phyloP scores from a whole-genome alignment of 1,140 invertebrate species.

The Thalassaphorura encarpata region DNA sequence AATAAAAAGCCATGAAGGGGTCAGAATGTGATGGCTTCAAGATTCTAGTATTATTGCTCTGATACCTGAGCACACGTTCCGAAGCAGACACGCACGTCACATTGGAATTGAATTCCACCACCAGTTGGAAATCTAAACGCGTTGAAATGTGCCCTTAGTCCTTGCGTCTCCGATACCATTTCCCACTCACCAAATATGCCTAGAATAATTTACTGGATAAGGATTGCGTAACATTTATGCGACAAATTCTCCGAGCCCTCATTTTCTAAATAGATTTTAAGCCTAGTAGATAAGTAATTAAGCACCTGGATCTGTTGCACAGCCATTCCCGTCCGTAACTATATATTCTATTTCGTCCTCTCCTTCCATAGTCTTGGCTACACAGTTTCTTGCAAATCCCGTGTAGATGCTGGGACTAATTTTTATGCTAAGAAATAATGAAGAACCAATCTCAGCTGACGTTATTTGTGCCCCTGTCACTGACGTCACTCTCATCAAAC shows the following conservation, averaged over 20 bases:
- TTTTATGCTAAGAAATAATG: constrained; percentile 78
- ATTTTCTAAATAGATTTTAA: constrained; percentile 76
- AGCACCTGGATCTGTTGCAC: constrained; percentile 80
- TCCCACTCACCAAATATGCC: constrained; percentile 91
- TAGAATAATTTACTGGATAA: too few species aligned
- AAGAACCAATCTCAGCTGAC: constrained; percentile 84
- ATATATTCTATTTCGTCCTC: constrained; percentile 74
- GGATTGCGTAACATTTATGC: too few species aligned
- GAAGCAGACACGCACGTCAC: constrained; percentile 89
- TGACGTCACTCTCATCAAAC: constrained; percentile 82
- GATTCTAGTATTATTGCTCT: background rate
- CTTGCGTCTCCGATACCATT: constrained; percentile 68
- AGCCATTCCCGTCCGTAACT: constrained; percentile 86
- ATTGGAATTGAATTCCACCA: constrained; percentile 90
- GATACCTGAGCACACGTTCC: constrained; percentile 86
- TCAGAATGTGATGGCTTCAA: constrained; percentile 34
- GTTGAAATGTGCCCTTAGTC: constrained; percentile 75
- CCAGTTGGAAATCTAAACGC: constrained; percentile 93
- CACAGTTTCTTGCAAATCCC: constrained; percentile 82
- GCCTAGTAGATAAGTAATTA: too few species aligned
- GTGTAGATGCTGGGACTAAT: constrained; percentile 86
- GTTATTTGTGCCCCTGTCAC: constrained; percentile 75
- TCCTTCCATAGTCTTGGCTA: constrained; percentile 79
- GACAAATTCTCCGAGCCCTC: constrained; percentile 87
- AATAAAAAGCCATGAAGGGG: constrained; percentile 2